phyloP scores from a whole-genome alignment of 92 coral and sea anemone genomes.

The Pocillopora meandrina region DNA sequence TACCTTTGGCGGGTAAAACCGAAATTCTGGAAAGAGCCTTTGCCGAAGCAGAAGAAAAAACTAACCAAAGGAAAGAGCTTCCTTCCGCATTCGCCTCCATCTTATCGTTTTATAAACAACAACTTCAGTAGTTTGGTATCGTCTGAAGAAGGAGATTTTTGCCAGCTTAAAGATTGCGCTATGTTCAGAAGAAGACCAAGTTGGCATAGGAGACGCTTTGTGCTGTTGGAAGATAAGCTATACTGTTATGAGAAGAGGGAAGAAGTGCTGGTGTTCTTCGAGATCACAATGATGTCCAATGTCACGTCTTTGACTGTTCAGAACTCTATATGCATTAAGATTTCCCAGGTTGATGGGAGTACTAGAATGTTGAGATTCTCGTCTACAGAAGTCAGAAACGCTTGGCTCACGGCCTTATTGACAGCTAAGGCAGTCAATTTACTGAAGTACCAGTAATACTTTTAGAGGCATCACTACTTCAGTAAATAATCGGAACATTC shows the following conservation, averaged over 20 bases:
- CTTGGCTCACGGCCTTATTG: conserved; percentile 30
- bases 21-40: background rate
- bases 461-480: background rate
- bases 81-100: background rate
- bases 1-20: conserved; percentile 6
- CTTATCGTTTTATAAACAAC: conserved; percentile 14
- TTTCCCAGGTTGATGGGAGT: conserved; percentile 2
- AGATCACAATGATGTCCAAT: background rate
- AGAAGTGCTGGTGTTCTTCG: background rate
- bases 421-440: conserved; percentile 26
- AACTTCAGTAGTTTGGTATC: background rate
- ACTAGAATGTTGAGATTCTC: conserved; percentile 5
- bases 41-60: background rate
- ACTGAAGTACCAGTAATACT: conserved; percentile 6
- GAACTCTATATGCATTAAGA: background rate
- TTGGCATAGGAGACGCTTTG: conserved; percentile 28
- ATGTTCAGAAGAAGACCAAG: conserved; percentile 7
- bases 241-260: conserved; percentile 24
- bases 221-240: conserved; percentile 25
- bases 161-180: conserved; percentile 13
- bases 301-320: conserved; percentile 10
- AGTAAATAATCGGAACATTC: no score
- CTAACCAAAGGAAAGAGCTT: background rate
- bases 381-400: conserved; percentile 20
- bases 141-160: conserved; percentile 22